Percentiles rank a stretch among this genome's conserved stretches.
These are phyloP conservation scores for Hyalella azteca DNA, from an alignment of 2,888 invertebrate genomes.

Conservation along the genomic window DNA sequence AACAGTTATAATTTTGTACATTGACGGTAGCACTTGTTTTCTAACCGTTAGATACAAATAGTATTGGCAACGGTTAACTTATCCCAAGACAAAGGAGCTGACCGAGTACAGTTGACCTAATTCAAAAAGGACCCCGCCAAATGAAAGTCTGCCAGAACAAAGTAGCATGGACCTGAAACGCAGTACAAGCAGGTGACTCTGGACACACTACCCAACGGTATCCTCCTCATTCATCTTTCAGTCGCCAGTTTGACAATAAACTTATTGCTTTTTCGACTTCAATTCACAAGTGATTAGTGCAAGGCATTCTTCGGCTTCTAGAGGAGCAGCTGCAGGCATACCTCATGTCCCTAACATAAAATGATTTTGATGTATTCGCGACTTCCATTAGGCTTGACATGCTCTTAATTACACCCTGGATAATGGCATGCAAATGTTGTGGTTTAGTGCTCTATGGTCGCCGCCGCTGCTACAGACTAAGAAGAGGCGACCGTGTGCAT, in stretches of 20 bases:
- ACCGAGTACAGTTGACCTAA: too few relatives aligned
- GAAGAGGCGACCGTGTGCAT: slow-evolving; percentile 8
- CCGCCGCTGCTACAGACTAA: too few relatives aligned
- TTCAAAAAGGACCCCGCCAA: too few relatives aligned
- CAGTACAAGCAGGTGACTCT: background rate
- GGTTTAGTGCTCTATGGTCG: background rate
- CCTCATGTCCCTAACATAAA: too few relatives aligned
- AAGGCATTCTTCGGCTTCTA: background rate
- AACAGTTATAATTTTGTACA: too few relatives aligned
- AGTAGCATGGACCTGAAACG: background rate
- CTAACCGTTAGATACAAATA: too few relatives aligned
- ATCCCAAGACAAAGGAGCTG: too few relatives aligned
- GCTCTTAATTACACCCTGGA: too few relatives aligned
- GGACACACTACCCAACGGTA: too few relatives aligned
- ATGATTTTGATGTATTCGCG: background rate
- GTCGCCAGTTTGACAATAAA: slow-evolving; percentile 33
- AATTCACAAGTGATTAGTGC: background rate
- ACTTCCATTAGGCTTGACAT: background rate
- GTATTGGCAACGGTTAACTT: too few relatives aligned
- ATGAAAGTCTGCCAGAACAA: too few relatives aligned
- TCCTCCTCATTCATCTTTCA: slow-evolving; percentile 3
- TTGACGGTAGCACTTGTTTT: too few relatives aligned
- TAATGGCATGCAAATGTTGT: slow-evolving; percentile 27
- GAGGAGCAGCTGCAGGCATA: background rate
- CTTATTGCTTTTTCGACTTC: slow-evolving; percentile 4